A percentile compares a stretch with the other conserved stretches of the same genome.
Conservation (phyloP, 2,888 invertebrate genomes). For the Drosophila merina region DNA sequence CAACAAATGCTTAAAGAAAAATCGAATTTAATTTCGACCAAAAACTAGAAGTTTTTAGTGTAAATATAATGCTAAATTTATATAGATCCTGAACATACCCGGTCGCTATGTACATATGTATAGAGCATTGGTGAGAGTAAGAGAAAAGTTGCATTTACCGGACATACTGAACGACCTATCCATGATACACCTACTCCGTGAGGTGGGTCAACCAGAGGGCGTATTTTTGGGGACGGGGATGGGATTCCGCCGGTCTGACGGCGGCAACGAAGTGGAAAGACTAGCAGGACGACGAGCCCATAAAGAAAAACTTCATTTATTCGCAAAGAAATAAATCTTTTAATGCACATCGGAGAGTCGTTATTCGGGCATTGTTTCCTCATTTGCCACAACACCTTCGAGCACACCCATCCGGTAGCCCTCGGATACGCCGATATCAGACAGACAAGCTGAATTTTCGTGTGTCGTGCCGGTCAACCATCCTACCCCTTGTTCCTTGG, state of each 20-base stretch:
- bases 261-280: constrained; percentile 20
- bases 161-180: constrained; percentile 52
- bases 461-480: background rate
- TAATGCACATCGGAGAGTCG: constrained; percentile 76
- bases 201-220: constrained; percentile 6
- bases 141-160: background rate
- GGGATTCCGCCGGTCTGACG: background rate
- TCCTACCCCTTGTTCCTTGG: background rate
- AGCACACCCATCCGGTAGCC: constrained; percentile 25
- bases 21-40: no score
- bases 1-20: no score
- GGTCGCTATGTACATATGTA: background rate
- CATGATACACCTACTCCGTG: constrained; percentile 32
- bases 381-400: constrained; percentile 73
- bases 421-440: background rate
- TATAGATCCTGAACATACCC: no score
- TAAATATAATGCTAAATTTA: no score
- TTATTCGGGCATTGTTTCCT: constrained; percentile 75
- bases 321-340: constrained; percentile 75
- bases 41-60: no score
- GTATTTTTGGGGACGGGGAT: background rate
- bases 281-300: constrained; percentile 30
- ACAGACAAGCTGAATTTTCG: background rate
- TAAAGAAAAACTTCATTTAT: constrained; percentile 74
- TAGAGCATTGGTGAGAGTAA: background rate